phyloP scores from a whole-genome alignment of 2,797 vertebrate genomes.

The Capromys pilorides region DNA sequence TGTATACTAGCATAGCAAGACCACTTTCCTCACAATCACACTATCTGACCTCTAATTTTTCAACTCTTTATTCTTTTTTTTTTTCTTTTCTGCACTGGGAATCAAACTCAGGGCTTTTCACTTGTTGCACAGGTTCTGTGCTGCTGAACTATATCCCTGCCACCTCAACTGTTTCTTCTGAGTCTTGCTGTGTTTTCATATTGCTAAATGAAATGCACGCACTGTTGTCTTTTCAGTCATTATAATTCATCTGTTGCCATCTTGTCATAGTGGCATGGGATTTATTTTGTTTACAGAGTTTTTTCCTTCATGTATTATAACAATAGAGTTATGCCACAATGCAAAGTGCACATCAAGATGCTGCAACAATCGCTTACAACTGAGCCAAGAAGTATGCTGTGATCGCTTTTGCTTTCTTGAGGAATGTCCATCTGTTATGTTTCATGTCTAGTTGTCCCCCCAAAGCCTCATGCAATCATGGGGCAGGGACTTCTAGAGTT shows the following conservation, averaged over 20 bases:
- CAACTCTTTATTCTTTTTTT: not conserved
- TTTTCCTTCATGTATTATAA: not conserved
- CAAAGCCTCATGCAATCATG: too few species aligned
- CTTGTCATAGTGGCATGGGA: not conserved
- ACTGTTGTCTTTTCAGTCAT: slow-evolving; percentile 11
- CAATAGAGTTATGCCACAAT: not conserved
- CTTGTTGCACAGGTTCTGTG: too few species aligned
- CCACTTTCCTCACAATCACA: not conserved
- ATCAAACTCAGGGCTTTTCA: too few species aligned
- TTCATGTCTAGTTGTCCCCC: too few species aligned
- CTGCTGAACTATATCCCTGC: too few species aligned
- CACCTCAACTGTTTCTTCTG: not conserved
- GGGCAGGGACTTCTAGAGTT: too few species aligned
- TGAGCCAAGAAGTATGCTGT: not conserved
- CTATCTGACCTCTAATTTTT: slow-evolving; percentile 24
- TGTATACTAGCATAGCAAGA: not conserved
- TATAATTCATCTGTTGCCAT: not conserved
- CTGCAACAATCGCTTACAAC: not conserved
- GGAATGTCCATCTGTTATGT: not conserved
- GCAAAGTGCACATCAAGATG: slow-evolving; percentile 16
- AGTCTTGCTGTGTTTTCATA: not conserved
- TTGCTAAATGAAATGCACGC: not conserved
- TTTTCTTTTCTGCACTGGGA: too few species aligned
- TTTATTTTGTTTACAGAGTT: slow-evolving; percentile 26
- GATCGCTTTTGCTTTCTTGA: not conserved